Percentiles rank a stretch among this genome's conserved stretches.
Conservation (phyloP, 2,113 vertebrate species). For the Alligator mississippiensis region DNA sequence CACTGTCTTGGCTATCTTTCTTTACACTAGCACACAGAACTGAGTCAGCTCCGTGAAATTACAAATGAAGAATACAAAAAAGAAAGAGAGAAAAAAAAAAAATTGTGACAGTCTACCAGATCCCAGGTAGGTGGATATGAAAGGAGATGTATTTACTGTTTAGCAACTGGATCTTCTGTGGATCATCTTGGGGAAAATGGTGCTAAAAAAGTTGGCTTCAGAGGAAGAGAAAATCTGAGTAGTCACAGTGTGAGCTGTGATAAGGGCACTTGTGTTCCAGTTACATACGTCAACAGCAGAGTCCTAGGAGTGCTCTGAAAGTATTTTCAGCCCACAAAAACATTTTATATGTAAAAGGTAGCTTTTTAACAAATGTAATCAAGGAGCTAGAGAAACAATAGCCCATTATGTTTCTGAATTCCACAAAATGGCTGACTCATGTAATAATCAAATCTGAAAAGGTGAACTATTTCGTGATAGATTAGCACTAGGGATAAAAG, state of each 20-base stretch:
- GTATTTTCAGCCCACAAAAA: neutral
- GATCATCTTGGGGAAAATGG: neutral
- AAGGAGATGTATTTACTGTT: neutral
- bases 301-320: neutral
- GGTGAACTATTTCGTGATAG: too few relatives aligned
- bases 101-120: neutral
- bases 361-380: neutral
- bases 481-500: neutral
- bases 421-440: rapidly evolving
- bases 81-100: neutral
- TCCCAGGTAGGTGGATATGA: neutral
- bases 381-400: neutral
- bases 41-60: neutral
- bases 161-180: neutral
- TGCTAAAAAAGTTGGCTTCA: neutral
- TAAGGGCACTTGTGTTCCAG: too few relatives aligned
- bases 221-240: rapidly evolving
- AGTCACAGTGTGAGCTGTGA: neutral
- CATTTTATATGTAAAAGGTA: neutral
- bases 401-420: rapidly evolving
- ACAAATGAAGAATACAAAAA: neutral
- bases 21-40: neutral
- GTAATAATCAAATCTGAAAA: rapidly evolving
- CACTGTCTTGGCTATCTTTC: neutral
- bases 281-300: rapidly evolving